A percentile compares a stretch with the other conserved stretches of the same genome.
These are phyloP conservation scores for Galerucella nymphaeae DNA, from an alignment of 2,888 invertebrate genomes.

Conservation along the genomic window DNA sequence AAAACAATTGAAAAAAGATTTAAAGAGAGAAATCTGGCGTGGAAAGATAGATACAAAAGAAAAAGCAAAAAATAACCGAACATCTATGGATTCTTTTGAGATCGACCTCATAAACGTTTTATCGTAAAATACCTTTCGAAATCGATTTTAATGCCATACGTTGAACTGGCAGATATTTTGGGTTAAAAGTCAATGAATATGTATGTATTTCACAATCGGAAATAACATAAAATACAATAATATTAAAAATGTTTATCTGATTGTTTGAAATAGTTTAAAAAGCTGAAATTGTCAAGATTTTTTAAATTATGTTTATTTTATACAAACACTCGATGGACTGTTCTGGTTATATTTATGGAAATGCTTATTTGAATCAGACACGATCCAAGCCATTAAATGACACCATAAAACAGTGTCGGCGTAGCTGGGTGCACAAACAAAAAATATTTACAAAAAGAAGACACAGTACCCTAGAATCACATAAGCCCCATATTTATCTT, in stretches of 20 bases:
- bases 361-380: constrained; percentile 21
- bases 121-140: constrained; percentile 6
- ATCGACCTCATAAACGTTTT: not conserved
- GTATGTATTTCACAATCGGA: constrained; percentile 37
- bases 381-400: constrained; percentile 20
- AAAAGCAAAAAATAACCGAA: too few species aligned
- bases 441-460: too few species aligned
- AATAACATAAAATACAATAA: constrained; percentile 28
- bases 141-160: constrained; percentile 25
- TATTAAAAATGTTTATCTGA: constrained; percentile 27
- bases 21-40: too few species aligned
- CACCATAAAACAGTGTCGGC: constrained; percentile 10
- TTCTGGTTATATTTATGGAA: constrained; percentile 11
- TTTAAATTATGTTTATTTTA: constrained; percentile 29
- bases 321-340: constrained; percentile 12
- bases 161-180: constrained; percentile 20
- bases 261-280: constrained; percentile 32
- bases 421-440: not conserved
- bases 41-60: too few species aligned
- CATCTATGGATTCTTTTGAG: not conserved
- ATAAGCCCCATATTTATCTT: too few species aligned
- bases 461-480: too few species aligned
- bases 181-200: constrained; percentile 40
- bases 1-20: too few species aligned
- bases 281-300: constrained; percentile 22